A percentile compares a stretch with the other conserved stretches of the same genome.
These are phyloP conservation scores for Echinarachnius parma DNA, from an alignment of 53 echinoderm and acorn worm species.

Conservation along the genomic window DNA sequence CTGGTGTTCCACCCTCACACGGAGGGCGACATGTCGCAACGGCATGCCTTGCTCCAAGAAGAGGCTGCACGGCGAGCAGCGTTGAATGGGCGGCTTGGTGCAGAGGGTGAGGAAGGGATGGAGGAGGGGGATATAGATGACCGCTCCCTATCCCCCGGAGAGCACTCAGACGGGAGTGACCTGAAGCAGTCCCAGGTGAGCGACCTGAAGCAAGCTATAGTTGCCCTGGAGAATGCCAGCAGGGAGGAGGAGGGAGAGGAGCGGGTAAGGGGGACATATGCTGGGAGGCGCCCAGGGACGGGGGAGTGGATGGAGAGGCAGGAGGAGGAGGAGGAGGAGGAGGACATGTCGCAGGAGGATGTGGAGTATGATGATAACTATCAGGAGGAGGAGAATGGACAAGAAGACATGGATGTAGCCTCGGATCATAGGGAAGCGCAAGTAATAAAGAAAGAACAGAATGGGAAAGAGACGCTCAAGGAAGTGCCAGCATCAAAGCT, in stretches of 20 bases:
- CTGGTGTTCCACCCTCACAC: constrained; percentile 57
- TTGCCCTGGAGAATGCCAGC: constrained; percentile 36
- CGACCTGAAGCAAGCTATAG: constrained; percentile 43
- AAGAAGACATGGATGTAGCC: not conserved
- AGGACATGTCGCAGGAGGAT: constrained; percentile 11
- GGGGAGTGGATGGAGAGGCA: constrained; percentile 15
- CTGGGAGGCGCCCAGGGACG: constrained; percentile 1
- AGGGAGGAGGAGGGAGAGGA: constrained; percentile 26
- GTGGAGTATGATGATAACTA: constrained; percentile 32
- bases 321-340: constrained; percentile 31
- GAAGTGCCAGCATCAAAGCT: too few species aligned
- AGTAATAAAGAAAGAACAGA: not conserved
- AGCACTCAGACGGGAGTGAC: constrained; percentile 19
- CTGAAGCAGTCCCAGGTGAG: constrained; percentile 8
- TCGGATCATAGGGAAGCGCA: not conserved
- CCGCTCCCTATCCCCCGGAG: constrained; percentile 1
- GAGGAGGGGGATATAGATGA: constrained; percentile 3
- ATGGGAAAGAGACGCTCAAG: not conserved
- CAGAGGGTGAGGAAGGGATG: not conserved
- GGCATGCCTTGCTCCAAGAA: constrained; percentile 42
- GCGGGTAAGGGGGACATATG: constrained; percentile 7
- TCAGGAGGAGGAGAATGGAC: constrained; percentile 17
- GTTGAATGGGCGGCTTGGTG: constrained; percentile 21
- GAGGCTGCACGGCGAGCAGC: constrained; percentile 30
- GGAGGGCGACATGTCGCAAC: constrained; percentile 29